Evolutionary conservation across 1,140 invertebrate species (phyloP), one percentile per base, ranked within the genome.

Genomic region (Rhopalosiphum maidis): DNA sequence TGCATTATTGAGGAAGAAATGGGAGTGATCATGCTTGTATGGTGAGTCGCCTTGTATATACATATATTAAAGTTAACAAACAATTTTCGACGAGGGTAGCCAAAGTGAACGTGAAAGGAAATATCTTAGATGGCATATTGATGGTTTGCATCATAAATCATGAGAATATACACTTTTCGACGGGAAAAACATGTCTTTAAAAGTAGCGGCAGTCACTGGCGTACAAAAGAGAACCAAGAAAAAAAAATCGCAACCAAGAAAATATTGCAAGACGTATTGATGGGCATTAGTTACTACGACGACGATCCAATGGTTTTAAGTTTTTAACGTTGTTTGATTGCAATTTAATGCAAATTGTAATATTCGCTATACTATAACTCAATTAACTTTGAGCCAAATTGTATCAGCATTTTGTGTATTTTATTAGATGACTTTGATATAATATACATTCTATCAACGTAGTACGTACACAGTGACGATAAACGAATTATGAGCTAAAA

Each of bases 141-240:
- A 68, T n/a, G 60, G 90, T 46, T 91, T n/a, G 41, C 15, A 83
- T 46, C 91, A 83, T 92, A 92, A 92, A 92, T 92, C 91, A 92
- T 35, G 77, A 30, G 46, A 35, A 83, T 35, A 51, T 35, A 51
- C 68, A 46, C 91, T 92, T 92, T 92, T 92, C n/a, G 91, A 92
- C 46, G 77, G 68, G 77, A 25, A 54, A 83, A 92, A 92, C 46
- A 46, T 83, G 18, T 83, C n/a, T 92, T 51, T 37, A 8, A 82
- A 91, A 43, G 30, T 30, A 48, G n/a, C 30, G 46, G 8, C 60
- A 77, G 60, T 18, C 30, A 25, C 15, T n/a, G 60, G 55, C 0
- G 55, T 60, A 30, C 30, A 30, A 37, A 22, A 37, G 54, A 6
- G 5, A 23, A 77, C 8, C 55, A 23, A 90, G 89, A 46, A 60